Base-by-base conservation (phyloP, 2,113 vertebrate species). In the Gavia stellata region DNA sequence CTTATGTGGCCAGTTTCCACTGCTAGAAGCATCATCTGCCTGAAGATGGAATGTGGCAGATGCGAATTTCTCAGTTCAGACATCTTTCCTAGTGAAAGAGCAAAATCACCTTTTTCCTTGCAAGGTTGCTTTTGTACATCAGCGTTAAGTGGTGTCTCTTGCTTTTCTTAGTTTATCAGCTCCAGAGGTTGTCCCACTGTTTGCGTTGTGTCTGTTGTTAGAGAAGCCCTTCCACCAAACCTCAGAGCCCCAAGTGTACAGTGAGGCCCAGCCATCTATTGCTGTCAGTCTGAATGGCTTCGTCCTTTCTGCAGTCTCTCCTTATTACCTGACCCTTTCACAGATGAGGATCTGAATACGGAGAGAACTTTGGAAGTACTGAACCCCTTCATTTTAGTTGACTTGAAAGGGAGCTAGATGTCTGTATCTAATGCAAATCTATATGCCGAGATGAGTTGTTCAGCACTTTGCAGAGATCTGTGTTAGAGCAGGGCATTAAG, bases 191-290 rank as follows among this genome's bases (percentile, higher is more conserved):
- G 36, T 88, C 7, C 20, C 12, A 11, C n/a, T 81, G 19, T 44
- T 80, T 0, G 3, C 44, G 67, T 70, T 45, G 17, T 44, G 33
- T 24, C 40, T 61, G 38, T 74, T 82, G 28, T 34, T 66, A 6
- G 36, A n/a, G 59, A 70, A 56, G 49, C 14, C 19, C 72, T 68
- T 80, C 36, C 15, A 40, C 20, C 17, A 21, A 81, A 66, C 24
- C 31, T 44, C 0, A 0, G 53, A 77, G 28, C 12, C 31, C 36
- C 19, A 72, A 20, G 40, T 10, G 21, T 42, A 15, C 26, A 19
- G 36, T 26, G 40, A 73, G 36, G 20, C 24, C 42, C 44, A 72
- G 44, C 15, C 4, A 38, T 14, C 17, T 49, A 3, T 14, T 73
- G 26, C 53, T 55, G 44, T 77, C 49, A 61, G 23, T 52, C 11